Percentiles rank a stretch among this genome's conserved stretches.
Evolutionary conservation across 2,888 invertebrate genomes (phyloP).

Genomic region (Desoria tigrina): DNA sequence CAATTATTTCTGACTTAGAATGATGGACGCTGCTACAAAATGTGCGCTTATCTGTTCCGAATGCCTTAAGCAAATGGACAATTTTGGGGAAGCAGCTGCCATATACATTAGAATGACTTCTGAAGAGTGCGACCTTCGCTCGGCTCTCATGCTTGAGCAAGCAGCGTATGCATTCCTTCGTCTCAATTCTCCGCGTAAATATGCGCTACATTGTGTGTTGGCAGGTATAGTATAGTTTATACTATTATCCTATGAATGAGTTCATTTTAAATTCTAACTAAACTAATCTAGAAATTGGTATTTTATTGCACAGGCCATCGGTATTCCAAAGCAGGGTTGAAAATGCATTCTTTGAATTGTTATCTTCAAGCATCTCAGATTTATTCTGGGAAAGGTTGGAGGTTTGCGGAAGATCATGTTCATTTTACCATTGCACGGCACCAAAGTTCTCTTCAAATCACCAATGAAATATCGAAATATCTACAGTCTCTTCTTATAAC

Average conservation of each 20-base stretch:
- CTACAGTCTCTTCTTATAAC: conserved; percentile 65
- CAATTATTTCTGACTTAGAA: conserved; percentile 60
- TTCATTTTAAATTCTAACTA: not conserved
- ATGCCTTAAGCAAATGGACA: conserved; percentile 74
- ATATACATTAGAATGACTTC: conserved; percentile 93
- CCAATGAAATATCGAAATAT: conserved; percentile 37
- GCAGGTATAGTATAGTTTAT: conserved; percentile 63
- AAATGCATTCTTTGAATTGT: conserved; percentile 86
- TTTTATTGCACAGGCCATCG: conserved; percentile 69
- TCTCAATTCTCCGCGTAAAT: conserved; percentile 74
- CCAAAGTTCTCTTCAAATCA: conserved; percentile 64
- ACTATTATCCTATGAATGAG: too few species aligned
- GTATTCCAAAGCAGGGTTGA: conserved; percentile 88
- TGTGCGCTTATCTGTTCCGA: conserved; percentile 87
- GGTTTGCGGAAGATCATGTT: conserved; percentile 91
- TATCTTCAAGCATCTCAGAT: conserved; percentile 87
- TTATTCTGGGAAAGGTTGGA: conserved; percentile 79
- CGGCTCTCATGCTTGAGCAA: conserved; percentile 90
- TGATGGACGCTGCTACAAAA: conserved; percentile 88
- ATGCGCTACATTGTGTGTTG: conserved; percentile 93
- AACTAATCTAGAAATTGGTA: not conserved
- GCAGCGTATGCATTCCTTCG: conserved; percentile 87
- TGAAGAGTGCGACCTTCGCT: conserved; percentile 94
- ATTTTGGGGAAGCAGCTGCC: conserved; percentile 89
- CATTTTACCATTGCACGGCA: conserved; percentile 90